Evolutionary conservation across 2,113 vertebrate genomes (phyloP).

Genomic region (Sylvietta virens): DNA sequence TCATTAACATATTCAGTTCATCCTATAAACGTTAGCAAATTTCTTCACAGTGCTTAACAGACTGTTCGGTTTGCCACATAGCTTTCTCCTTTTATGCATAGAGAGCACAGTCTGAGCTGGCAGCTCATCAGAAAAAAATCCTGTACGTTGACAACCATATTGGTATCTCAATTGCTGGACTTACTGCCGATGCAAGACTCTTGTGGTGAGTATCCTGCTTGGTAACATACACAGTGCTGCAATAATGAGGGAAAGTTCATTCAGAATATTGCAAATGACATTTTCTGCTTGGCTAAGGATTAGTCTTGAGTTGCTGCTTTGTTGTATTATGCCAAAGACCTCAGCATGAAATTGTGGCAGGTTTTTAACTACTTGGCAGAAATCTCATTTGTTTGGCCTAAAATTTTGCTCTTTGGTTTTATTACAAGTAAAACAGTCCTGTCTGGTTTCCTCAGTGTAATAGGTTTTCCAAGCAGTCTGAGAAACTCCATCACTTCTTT

Average conservation of each 20-base stretch:
- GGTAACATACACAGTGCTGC: background rate
- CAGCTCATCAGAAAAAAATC: constrained; percentile 99
- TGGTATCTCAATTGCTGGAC: constrained; percentile 96
- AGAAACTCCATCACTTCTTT: background rate
- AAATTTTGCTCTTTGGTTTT: constrained; percentile 25
- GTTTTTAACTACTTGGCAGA: background rate
- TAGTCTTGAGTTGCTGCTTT: background rate
- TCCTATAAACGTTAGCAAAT: background rate
- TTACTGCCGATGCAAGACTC: constrained; percentile 94
- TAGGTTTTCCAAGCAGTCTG: background rate
- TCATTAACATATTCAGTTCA: background rate
- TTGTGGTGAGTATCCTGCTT: constrained; percentile 81
- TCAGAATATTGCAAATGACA: background rate
- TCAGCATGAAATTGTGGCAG: background rate
- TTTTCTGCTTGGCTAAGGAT: background rate
- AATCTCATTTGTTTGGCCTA: background rate
- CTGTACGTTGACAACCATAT: constrained; percentile 97
- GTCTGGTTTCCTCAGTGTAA: background rate
- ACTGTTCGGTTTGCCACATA: background rate
- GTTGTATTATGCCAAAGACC: background rate
- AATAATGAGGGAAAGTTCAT: constrained; percentile 41
- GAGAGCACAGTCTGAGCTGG: constrained; percentile 98
- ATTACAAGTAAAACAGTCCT: background rate
- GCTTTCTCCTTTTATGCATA: constrained; percentile 57
- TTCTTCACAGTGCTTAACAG: constrained; percentile 17